phyloP scores from a whole-genome alignment of 2,888 invertebrate genomes.

The Chalcis sispes region DNA sequence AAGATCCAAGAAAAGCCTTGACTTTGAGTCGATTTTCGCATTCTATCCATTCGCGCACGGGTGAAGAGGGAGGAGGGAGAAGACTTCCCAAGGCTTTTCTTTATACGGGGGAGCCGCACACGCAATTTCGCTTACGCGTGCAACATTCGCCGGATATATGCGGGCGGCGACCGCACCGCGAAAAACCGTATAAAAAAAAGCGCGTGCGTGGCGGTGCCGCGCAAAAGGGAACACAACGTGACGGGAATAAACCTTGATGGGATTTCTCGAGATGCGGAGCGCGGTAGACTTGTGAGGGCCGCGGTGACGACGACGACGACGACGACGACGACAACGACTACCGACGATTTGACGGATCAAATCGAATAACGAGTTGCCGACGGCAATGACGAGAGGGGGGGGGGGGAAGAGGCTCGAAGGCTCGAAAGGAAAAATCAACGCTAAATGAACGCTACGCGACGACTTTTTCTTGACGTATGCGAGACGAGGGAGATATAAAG shows the following conservation, averaged over 20 bases:
- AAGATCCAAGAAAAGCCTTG: constrained; percentile 14
- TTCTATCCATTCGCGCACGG: background rate
- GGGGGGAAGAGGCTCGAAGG: background rate
- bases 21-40: constrained; percentile 25
- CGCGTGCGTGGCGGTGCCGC: background rate
- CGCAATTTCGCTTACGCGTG: constrained; percentile 34
- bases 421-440: background rate
- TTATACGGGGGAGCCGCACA: background rate
- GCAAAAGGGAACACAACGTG: constrained; percentile 44
- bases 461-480: too few relatives aligned
- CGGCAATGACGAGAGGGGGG: constrained; percentile 40
- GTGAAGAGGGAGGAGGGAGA: background rate
- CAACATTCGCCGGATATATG: constrained; percentile 17
- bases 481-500: too few relatives aligned
- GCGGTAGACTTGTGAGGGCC: too few relatives aligned
- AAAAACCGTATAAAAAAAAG: constrained; percentile 22
- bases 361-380: constrained; percentile 53
- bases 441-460: constrained; percentile 32
- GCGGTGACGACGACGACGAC: too few relatives aligned
- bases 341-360: constrained; percentile 52
- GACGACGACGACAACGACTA: too few relatives aligned
- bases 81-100: constrained; percentile 12
- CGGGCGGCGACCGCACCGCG: constrained; percentile 5
- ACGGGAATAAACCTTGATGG: constrained; percentile 51
- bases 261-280: constrained; percentile 10